Percentiles rank a stretch among this genome's conserved stretches.
Evolutionary conservation across 2,888 invertebrate species (phyloP).

Genomic region (Eretmocerus hayati): DNA sequence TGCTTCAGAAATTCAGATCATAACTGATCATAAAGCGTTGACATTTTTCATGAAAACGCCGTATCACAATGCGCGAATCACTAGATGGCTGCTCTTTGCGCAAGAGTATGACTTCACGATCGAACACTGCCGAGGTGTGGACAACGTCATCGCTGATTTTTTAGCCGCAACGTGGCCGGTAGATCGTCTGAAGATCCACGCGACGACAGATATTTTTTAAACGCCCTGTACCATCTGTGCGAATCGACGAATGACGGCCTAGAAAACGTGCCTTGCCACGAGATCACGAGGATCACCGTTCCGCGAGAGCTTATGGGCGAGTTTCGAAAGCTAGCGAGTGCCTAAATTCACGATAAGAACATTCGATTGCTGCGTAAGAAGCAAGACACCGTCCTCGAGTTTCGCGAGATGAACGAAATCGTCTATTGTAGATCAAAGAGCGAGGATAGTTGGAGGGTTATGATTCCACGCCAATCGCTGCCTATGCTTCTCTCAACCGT

Average conservation of each 20-base stretch:
- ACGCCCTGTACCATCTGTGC: too few species aligned
- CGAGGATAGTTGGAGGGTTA: background rate
- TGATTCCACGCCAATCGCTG: background rate
- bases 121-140: background rate
- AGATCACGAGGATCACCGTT: too few species aligned
- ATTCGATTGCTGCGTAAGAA: too few species aligned
- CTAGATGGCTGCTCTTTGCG: background rate
- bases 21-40: constrained; percentile 2
- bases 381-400: too few species aligned
- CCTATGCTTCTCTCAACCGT: background rate
- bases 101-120: background rate
- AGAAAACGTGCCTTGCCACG: too few species aligned
- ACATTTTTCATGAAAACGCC: background rate
- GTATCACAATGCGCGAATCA: background rate
- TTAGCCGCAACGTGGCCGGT: too few species aligned
- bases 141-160: background rate
- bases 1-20: background rate
- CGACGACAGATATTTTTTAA: too few species aligned
- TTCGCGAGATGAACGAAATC: background rate
- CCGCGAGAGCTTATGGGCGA: too few species aligned
- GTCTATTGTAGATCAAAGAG: background rate
- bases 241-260: too few species aligned
- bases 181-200: too few species aligned
- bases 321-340: too few species aligned
- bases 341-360: too few species aligned